Evolutionary conservation across 2,113 vertebrate genomes (phyloP).

Genomic region (Eretmochelys imbricata): DNA sequence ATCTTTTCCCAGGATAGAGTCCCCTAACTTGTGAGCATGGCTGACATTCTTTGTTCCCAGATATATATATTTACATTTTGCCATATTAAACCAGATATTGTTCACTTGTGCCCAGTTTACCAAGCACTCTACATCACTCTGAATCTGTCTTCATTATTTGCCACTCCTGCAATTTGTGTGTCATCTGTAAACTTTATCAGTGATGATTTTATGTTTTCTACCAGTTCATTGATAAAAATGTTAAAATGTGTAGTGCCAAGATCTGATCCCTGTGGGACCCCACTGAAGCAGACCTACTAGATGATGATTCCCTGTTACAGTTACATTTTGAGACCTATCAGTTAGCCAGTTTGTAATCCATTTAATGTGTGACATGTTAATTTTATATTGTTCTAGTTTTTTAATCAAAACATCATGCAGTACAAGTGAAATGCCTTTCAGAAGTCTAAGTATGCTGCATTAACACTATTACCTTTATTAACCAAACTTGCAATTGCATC

Average conservation of each 20-base stretch:
- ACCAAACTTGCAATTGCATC: background rate
- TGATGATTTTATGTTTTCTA: background rate
- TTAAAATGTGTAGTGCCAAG: background rate
- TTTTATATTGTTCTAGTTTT: background rate
- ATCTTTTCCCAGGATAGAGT: background rate
- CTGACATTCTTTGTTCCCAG: background rate
- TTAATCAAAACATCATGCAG: background rate
- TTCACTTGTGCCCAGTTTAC: background rate
- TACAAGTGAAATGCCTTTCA: background rate
- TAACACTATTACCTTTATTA: background rate
- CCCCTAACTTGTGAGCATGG: background rate
- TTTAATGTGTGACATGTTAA: background rate
- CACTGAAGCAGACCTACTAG: background rate
- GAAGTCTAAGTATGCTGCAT: background rate
- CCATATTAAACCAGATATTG: background rate
- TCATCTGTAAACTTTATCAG: background rate
- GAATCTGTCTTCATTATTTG: background rate
- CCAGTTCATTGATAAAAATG: background rate
- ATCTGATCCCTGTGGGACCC: background rate
- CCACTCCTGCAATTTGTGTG: background rate
- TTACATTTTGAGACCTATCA: background rate
- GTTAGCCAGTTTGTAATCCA: background rate
- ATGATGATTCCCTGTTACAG: background rate
- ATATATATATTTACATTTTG: background rate
- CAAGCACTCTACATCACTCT: background rate